Evolutionary conservation across 2,797 vertebrate genomes (phyloP).

Genomic region (Notolabrus celidotus): DNA sequence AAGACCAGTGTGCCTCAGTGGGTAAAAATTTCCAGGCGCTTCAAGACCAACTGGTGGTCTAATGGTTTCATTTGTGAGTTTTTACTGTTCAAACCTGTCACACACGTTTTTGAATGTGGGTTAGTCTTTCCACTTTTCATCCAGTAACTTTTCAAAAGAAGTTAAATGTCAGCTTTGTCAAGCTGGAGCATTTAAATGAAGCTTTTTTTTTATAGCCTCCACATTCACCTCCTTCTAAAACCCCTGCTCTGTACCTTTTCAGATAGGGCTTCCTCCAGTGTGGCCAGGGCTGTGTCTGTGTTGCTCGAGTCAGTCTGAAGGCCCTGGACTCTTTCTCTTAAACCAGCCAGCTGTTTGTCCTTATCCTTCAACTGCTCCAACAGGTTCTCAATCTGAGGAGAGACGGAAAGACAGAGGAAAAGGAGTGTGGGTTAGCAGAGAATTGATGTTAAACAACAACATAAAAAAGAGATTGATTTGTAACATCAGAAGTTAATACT

Average conservation of each 20-base stretch:
- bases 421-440: constrained; percentile 3
- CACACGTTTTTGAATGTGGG: constrained; percentile 18
- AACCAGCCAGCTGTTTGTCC: constrained; percentile 94
- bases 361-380: constrained; percentile 97
- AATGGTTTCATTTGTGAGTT: constrained; percentile 40
- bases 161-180: not conserved
- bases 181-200: not conserved
- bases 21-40: constrained; percentile 25
- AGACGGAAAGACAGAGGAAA: constrained; percentile 40
- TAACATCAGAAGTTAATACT: too few species aligned
- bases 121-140: constrained; percentile 6
- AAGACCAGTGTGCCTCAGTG: constrained; percentile 31
- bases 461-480: too few species aligned
- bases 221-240: not conserved
- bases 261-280: constrained; percentile 94
- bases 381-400: constrained; percentile 89
- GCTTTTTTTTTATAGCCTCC: not conserved
- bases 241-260: constrained; percentile 89
- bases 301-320: constrained; percentile 98
- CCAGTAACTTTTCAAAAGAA: not conserved
- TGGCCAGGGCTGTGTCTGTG: constrained; percentile 95
- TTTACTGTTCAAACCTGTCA: constrained; percentile 35
- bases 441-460: constrained; percentile 2
- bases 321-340: constrained; percentile 95
- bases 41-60: constrained; percentile 14